phyloP scores from a whole-genome alignment of 2,797 vertebrate genomes.

The Lagodon rhomboides region DNA sequence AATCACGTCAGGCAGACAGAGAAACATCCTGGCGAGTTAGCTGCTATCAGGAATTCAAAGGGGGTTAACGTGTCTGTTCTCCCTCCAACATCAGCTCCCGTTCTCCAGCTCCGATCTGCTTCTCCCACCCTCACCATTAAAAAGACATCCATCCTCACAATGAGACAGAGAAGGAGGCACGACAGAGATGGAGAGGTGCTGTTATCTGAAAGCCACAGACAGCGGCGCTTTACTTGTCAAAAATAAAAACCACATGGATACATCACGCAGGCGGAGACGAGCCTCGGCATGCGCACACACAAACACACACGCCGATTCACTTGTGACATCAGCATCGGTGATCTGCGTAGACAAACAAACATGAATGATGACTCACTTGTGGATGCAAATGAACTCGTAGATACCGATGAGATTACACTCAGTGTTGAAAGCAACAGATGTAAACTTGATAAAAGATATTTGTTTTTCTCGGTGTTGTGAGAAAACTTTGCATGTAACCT shows the following conservation, averaged over 20 bases:
- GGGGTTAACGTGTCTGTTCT: constrained; percentile 82
- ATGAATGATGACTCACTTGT: constrained; percentile 38
- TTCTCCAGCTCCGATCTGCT: constrained; percentile 49
- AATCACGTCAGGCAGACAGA: constrained; percentile 20
- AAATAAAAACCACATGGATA: constrained; percentile 54
- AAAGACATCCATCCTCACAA: constrained; percentile 67
- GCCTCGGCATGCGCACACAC: constrained; percentile 1
- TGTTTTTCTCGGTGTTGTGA: constrained; percentile 38
- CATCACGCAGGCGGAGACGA: constrained; percentile 20
- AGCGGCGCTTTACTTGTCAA: constrained; percentile 48
- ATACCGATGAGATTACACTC: constrained; percentile 52
- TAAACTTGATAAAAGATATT: constrained; percentile 52
- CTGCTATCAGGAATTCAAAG: constrained; percentile 85
- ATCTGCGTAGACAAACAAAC: constrained; percentile 44
- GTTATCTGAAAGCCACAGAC: constrained; percentile 48
- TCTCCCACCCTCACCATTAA: constrained; percentile 63
- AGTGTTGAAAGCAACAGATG: constrained; percentile 54
- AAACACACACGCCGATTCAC: constrained; percentile 17
- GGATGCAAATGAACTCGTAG: constrained; percentile 61
- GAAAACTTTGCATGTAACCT: constrained; percentile 49
- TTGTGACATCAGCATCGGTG: constrained; percentile 4
- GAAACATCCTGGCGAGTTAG: constrained; percentile 48
- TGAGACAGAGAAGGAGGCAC: constrained; percentile 47
- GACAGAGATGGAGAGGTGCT: constrained; percentile 48
- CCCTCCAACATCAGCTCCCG: constrained; percentile 58